Evolutionary conservation across 1,140 invertebrate species (phyloP), one percentile per base, ranked within the genome.

Genomic region (Halictus rubicundus): DNA sequence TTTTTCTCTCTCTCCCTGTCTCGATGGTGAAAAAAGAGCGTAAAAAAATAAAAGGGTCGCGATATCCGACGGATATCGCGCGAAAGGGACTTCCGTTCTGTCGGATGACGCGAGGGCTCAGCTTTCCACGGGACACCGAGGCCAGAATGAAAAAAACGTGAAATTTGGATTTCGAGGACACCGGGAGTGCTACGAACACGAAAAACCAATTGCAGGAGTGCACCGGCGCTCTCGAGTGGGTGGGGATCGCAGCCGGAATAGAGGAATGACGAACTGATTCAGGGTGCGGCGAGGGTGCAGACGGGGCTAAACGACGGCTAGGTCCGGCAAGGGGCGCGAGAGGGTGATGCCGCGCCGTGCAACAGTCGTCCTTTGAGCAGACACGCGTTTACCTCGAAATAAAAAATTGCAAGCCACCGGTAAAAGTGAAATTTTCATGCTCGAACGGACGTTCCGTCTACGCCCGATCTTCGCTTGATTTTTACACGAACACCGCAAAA

Each of bases 161-260:
- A 88, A 88, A 88, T 87, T 88, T 81, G 82, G 81, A 82, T 87
- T 88, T 85, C 79, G 82, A 87, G 87, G 82, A 86, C 83, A 78
- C 46, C 66, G 54, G 59, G 74, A 88, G 80, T 83, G 82, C 63
- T 78, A 60, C 59, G 69, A 85, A 88, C 87, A 88, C 80, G 87
- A 85, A 88, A 88, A 88, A 88, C 87, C 87, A 88, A 88, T 88
- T 87, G 85, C 87, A 81, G 68, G 78, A 78, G 73, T 68, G 66
- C 80, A 81, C 81, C 57, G 82, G 42, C 27, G 49, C 16, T 39
- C 27, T 39, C 27, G 72, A 66, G 52, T 25, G 76, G 66, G 25
- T 19, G 72, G 12, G 10, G 21, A 37, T 27, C 32, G 54, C 8
- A 39, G 49, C 21, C 39, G 25, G 57, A 23, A 25, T n/a, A 54